Conservation (phyloP, 2,888 invertebrate genomes). For the Acheta domesticus region DNA sequence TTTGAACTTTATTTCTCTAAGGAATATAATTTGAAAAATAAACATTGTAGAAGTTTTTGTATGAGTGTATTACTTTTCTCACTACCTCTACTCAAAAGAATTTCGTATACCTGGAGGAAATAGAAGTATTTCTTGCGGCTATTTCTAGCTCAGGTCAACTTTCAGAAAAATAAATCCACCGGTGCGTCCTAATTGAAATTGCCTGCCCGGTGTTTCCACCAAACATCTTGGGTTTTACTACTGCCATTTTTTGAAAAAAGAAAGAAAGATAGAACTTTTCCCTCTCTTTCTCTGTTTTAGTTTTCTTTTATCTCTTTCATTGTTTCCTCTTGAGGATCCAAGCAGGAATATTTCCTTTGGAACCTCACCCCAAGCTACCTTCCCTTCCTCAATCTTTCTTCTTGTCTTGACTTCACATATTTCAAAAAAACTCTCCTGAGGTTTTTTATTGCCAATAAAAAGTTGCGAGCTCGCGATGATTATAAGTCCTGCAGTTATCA, state of each 20-base stretch:
- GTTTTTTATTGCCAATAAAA: slow-evolving; percentile 34
- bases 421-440: slow-evolving; percentile 30
- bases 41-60: too few relatives aligned
- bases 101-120: background rate
- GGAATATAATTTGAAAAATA: too few relatives aligned
- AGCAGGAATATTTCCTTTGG: background rate
- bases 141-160: background rate
- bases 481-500: slow-evolving; percentile 31
- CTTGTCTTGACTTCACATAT: slow-evolving; percentile 28
- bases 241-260: background rate
- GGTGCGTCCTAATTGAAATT: background rate
- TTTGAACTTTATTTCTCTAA: too few relatives aligned
- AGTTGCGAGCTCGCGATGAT: slow-evolving; percentile 29
- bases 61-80: background rate
- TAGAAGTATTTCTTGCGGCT: background rate
- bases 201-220: background rate
- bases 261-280: slow-evolving; percentile 5
- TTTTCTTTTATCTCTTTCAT: slow-evolving; percentile 10
- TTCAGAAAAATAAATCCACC: background rate
- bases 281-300: background rate
- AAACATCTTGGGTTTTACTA: slow-evolving; percentile 3
- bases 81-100: background rate
- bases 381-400: slow-evolving; percentile 11
- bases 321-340: background rate
- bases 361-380: background rate